Conservation (phyloP, 2,113 vertebrate genomes). For the Alouatta palliata region DNA sequence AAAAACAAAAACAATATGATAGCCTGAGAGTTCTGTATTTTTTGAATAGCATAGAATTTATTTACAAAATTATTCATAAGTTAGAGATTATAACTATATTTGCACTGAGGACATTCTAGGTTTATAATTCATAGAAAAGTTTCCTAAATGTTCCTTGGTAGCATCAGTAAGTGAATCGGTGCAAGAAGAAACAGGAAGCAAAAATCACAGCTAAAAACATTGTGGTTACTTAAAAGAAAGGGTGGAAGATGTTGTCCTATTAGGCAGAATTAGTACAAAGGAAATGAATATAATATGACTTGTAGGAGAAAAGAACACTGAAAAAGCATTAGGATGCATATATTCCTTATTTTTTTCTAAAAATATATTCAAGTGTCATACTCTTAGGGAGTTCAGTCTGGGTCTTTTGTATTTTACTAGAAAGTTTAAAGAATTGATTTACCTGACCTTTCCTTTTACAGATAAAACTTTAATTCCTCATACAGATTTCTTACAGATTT, state of each 20-base stretch:
- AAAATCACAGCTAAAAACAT: not conserved
- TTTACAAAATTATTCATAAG: not conserved
- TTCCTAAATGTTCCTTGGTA: not conserved
- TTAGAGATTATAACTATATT: not conserved
- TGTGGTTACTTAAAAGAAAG: not conserved
- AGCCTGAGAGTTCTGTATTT: not conserved
- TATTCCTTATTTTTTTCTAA: not conserved
- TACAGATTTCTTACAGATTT: not conserved
- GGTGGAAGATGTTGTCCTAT: not conserved
- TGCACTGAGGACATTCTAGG: not conserved
- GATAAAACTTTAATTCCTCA: too few relatives aligned
- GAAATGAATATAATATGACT: not conserved
- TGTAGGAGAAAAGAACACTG: not conserved
- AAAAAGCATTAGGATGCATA: not conserved
- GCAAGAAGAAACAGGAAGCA: not conserved
- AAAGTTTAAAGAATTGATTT: not conserved
- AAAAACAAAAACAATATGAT: not conserved
- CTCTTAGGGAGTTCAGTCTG: not conserved
- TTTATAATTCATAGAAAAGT: not conserved
- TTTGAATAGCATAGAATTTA: not conserved
- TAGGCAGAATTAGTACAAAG: not conserved
- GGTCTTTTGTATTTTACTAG: not conserved
- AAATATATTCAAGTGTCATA: not conserved
- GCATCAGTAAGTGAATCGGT: not conserved
- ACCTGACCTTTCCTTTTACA: too few relatives aligned